Conservation (phyloP, 2,113 vertebrate species). For the Sclerurus mexicanus region DNA sequence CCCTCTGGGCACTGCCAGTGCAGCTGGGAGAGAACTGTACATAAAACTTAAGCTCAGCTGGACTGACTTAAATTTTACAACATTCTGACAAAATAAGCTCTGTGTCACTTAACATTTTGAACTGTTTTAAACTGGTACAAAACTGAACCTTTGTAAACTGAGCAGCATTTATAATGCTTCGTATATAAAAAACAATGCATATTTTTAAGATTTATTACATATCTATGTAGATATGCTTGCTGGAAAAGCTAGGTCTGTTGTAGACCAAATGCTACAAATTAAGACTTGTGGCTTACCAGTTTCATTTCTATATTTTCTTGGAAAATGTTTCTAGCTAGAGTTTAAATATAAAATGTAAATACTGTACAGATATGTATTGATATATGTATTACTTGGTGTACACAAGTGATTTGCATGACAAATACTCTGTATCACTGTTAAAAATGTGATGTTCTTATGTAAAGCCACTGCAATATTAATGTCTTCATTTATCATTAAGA, state of each 20-base stretch:
- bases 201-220: conserved; percentile 57
- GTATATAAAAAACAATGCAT: conserved; percentile 32
- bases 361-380: conserved; percentile 74
- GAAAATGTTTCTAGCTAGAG: conserved; percentile 77
- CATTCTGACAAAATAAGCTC: conserved; percentile 1
- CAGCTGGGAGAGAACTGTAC: not conserved
- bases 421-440: conserved; percentile 57
- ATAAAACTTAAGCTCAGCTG: conserved; percentile 41
- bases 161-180: conserved; percentile 61
- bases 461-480: conserved; percentile 55
- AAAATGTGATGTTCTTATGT: conserved; percentile 40
- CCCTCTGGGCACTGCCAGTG: not conserved
- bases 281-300: conserved; percentile 58
- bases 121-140: conserved; percentile 49
- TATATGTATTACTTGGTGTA: conserved; percentile 66
- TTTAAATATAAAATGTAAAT: conserved; percentile 77
- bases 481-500: conserved; percentile 49
- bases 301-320: conserved; percentile 74
- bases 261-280: conserved; percentile 61
- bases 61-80: conserved; percentile 44
- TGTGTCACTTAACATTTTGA: not conserved
- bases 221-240: conserved; percentile 64
- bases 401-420: conserved; percentile 71
- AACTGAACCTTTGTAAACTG: conserved; percentile 39
- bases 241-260: conserved; percentile 59